Percentiles rank a stretch among this genome's conserved stretches.
These are phyloP conservation scores for Aegypius monachus DNA, from an alignment of 2,113 vertebrate species.

Conservation along the genomic window DNA sequence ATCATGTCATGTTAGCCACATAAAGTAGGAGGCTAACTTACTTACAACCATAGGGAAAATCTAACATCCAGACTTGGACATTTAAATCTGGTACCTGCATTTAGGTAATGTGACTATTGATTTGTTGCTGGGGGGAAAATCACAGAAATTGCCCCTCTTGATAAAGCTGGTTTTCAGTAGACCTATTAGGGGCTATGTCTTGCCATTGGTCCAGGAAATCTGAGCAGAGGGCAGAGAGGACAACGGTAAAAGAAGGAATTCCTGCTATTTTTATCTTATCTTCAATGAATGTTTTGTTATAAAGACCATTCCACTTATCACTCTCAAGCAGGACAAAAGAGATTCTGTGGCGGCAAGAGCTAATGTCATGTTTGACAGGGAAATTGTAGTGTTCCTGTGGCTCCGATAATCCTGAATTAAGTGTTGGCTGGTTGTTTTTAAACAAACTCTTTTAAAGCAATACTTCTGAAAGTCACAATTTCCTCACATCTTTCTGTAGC, in stretches of 20 bases:
- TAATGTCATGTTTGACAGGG: constrained; percentile 25
- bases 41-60: background rate
- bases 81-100: background rate
- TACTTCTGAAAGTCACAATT: background rate
- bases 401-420: constrained; percentile 28
- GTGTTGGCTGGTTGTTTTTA: background rate
- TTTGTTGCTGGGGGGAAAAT: background rate
- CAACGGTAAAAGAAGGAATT: constrained; percentile 1
- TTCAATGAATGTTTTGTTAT: constrained; percentile 24
- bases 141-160: background rate
- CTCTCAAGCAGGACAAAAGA: constrained; percentile 25
- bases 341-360: background rate
- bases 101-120: background rate
- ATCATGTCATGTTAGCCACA: background rate
- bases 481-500: background rate
- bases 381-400: background rate
- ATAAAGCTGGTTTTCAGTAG: background rate
- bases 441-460: background rate
- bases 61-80: background rate
- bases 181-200: background rate
- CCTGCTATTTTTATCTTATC: constrained; percentile 37
- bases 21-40: background rate
- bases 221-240: background rate
- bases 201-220: background rate
- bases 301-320: constrained; percentile 30